Conservation (phyloP, 2,888 invertebrate genomes). For the Malthinus seriepunctatus region DNA sequence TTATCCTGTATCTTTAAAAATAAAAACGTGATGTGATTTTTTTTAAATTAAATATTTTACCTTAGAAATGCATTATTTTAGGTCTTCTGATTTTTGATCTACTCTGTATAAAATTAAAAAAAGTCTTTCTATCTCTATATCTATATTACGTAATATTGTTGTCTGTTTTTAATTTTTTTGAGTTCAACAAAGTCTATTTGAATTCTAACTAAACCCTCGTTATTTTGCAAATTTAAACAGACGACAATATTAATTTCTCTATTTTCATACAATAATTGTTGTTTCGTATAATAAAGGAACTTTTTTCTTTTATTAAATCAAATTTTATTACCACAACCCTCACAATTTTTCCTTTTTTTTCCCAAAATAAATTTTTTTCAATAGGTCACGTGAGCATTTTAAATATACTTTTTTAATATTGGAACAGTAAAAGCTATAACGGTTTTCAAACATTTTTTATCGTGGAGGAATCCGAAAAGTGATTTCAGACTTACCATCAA, state of each 20-base stretch:
- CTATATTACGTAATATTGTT: conserved; percentile 21
- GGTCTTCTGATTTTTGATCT: too few relatives aligned
- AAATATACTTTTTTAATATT: conserved; percentile 17
- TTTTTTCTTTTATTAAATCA: conserved; percentile 10
- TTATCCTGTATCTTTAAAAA: too few relatives aligned
- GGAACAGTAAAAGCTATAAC: neutral
- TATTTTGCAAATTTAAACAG: conserved; percentile 15
- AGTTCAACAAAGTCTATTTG: conserved; percentile 11
- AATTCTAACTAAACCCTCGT: conserved; percentile 19
- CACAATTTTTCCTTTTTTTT: conserved; percentile 7
- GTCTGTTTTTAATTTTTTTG: conserved; percentile 7
- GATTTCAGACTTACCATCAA: conserved; percentile 34
- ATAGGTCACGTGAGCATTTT: neutral
- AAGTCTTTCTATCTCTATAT: conserved; percentile 27
- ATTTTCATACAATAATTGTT: conserved; percentile 31
- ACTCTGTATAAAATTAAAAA: conserved; percentile 11
- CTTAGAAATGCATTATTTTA: too few relatives aligned
- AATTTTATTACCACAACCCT: neutral
- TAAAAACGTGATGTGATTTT: too few relatives aligned
- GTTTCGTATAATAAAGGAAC: conserved; percentile 30
- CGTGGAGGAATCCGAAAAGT: conserved; percentile 27
- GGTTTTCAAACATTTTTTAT: conserved; percentile 17
- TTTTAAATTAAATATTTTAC: too few relatives aligned
- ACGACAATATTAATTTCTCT: conserved; percentile 29
- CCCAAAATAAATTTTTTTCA: conserved; percentile 4